These are phyloP conservation scores for Eupithecia inturbata DNA, from an alignment of 2,888 invertebrate genomes.

Conservation along the genomic window DNA sequence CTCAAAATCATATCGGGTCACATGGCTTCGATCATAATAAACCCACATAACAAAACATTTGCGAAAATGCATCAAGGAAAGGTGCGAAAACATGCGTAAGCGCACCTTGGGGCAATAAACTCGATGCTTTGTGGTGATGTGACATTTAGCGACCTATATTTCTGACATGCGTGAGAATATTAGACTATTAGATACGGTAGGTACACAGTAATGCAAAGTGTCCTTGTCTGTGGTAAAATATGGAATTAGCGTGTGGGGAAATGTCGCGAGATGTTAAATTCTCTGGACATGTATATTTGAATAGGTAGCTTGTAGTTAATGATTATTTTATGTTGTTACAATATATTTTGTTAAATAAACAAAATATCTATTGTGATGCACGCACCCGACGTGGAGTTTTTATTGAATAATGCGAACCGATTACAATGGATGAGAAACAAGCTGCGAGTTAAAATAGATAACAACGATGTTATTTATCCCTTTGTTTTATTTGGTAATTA, in stretches of 20 bases:
- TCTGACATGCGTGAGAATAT: constrained; percentile 20
- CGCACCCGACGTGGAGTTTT: neutral
- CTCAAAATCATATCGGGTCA: neutral
- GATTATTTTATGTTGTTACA: neutral
- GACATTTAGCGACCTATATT: constrained; percentile 34
- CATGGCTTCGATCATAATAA: neutral
- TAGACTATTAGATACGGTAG: constrained; percentile 16
- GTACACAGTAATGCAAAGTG: constrained; percentile 1
- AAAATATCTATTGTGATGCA: neutral
- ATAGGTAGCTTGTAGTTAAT: neutral
- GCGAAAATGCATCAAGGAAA: constrained; percentile 35
- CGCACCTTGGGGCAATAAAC: constrained; percentile 65
- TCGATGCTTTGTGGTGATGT: constrained; percentile 44
- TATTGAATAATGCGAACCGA: neutral
- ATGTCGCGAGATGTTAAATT: neutral
- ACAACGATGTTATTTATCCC: constrained; percentile 21
- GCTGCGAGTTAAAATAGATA: constrained; percentile 9
- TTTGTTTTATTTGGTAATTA: constrained; percentile 27
- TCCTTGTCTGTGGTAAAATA: constrained; percentile 13
- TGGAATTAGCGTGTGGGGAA: constrained; percentile 12
- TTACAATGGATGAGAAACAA: constrained; percentile 18
- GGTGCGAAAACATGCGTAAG: constrained; percentile 64
- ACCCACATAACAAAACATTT: constrained; percentile 7
- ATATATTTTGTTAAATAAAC: neutral
- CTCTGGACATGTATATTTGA: neutral